Conservation (phyloP, 2,888 invertebrate genomes). For the Pachliopta kotzebuea region DNA sequence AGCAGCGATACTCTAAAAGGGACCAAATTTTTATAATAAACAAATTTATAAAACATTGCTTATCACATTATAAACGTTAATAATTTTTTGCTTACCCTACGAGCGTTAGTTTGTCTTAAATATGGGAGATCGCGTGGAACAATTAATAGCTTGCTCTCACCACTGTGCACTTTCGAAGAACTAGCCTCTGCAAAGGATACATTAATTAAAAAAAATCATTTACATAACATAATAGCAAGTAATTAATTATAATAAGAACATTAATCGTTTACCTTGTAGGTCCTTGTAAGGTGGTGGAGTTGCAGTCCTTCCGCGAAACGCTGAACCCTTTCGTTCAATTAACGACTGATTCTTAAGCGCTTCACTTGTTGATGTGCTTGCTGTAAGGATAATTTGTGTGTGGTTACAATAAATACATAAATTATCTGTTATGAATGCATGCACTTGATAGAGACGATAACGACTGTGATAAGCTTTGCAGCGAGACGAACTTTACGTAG, state of each 20-base stretch:
- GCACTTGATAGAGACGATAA: slow-evolving; percentile 65
- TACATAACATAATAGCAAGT: background rate
- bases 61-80: background rate
- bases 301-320: slow-evolving; percentile 49
- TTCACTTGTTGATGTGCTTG: slow-evolving; percentile 55
- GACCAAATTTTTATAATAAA: slow-evolving; percentile 30
- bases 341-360: slow-evolving; percentile 43
- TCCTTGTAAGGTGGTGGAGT: slow-evolving; percentile 63
- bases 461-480: slow-evolving; percentile 53
- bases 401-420: slow-evolving; percentile 33
- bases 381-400: slow-evolving; percentile 52
- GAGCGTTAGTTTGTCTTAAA: slow-evolving; percentile 77
- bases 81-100: slow-evolving; percentile 58
- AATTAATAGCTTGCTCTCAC: slow-evolving; percentile 68
- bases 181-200: slow-evolving; percentile 54
- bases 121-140: slow-evolving; percentile 75
- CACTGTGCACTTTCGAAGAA: slow-evolving; percentile 60
- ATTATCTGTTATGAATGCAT: slow-evolving; percentile 62
- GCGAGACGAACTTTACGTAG: slow-evolving; percentile 30
- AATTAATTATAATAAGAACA: slow-evolving; percentile 10
- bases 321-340: slow-evolving; percentile 54
- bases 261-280: slow-evolving; percentile 55
- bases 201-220: background rate
- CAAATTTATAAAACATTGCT: slow-evolving; percentile 1
- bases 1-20: slow-evolving; percentile 74